Evolutionary conservation across 2,797 vertebrate species (phyloP), one percentile per base, ranked within the genome.

Genomic region (Pitangus sulphuratus): DNA sequence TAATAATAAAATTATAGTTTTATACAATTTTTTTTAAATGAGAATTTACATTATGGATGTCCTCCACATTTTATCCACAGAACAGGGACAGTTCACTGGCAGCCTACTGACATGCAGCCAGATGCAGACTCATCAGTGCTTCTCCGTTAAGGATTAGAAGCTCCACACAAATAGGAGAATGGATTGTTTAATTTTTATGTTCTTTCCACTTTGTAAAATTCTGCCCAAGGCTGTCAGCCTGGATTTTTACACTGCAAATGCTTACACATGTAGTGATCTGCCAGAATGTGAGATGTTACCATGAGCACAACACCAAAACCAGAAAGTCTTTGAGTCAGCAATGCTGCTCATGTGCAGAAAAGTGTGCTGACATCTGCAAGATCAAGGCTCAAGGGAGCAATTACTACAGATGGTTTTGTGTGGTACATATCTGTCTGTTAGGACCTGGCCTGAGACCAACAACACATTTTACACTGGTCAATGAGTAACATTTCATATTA

Each of bases 351-450:
- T 40, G 22, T 69, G 17, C 45, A 78, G 42, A 75, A 85, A 89
- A 70, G 39, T n/a, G 19, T 57, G 64, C 54, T 81, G 65, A 57
- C 28, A 47, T 85, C 78, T 85, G 89, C 45, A 61, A 57, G 75
- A 84, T 47, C 28, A 57, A 53, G 57, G 61, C 72, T 53, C 57
- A 9, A 42, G 71, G 65, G 64, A 85, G 20, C 39, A 87, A 87
- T 93, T 85, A 90, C 53, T 33, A 35, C 72, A 68, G 64, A 92
- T 69, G 72, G 64, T 53, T 95, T 83, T 85, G n/a, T 58, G 71
- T 12, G 14, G 76, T 57, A 70, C 28, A 1, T 72, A 47, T 51
- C n/a, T 78, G 45, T 78, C 57, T 81, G 71, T 35, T 51, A 92
- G 61, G 31, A 65, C 48, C 82, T 91, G 71, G 90, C 54, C 60